Conservation (phyloP, 2,888 invertebrate species). For the Drosophila planitibia region DNA sequence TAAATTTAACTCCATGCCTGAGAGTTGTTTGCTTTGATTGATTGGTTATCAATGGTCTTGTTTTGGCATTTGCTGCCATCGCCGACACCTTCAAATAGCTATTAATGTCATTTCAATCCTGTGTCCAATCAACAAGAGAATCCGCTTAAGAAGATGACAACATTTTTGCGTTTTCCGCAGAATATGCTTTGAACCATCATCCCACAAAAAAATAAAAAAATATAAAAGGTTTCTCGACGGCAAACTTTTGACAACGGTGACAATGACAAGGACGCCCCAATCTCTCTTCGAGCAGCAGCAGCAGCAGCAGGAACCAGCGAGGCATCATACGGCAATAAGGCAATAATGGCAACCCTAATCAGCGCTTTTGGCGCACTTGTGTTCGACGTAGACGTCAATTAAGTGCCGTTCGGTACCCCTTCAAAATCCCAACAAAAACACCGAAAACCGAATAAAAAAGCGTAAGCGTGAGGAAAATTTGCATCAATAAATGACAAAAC, state of each 20-base stretch:
- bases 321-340: conserved; percentile 30
- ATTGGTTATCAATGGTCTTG: conserved; percentile 48
- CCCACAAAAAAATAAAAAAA: not conserved
- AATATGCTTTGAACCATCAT: conserved; percentile 40
- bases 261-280: conserved; percentile 61
- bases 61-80: conserved; percentile 68
- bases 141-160: conserved; percentile 58
- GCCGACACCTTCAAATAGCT: conserved; percentile 65
- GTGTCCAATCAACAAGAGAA: conserved; percentile 55
- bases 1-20: not conserved
- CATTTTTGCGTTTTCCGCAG: conserved; percentile 50
- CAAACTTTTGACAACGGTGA: conserved; percentile 72
- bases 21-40: conserved; percentile 9
- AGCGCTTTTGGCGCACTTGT: conserved; percentile 69
- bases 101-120: conserved; percentile 76
- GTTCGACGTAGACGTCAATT: conserved; percentile 79
- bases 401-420: conserved; percentile 51
- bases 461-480: conserved; percentile 62
- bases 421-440: conserved; percentile 18
- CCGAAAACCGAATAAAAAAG: conserved; percentile 23
- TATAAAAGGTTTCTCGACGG: conserved; percentile 54
- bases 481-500: conserved; percentile 81
- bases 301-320: not conserved
- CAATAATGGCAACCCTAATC: conserved; percentile 72
- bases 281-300: not conserved